phyloP scores from a whole-genome alignment of 2,797 vertebrate genomes.

The Onychomys leucogaster region DNA sequence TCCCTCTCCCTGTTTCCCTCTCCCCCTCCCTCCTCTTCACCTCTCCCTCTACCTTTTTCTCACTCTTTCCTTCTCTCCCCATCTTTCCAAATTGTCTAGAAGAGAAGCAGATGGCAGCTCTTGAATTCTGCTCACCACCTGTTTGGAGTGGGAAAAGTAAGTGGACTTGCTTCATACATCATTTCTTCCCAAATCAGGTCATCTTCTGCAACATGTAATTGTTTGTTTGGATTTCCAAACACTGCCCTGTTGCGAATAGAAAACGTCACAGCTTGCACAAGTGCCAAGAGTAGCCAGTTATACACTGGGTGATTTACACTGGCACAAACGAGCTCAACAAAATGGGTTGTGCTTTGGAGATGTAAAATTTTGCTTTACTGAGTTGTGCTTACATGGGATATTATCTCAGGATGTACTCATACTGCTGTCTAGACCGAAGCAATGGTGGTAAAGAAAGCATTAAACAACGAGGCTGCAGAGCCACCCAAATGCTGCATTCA shows the following conservation, averaged over 20 bases:
- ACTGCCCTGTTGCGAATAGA: background rate
- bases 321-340: constrained; percentile 9
- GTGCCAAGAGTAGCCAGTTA: constrained; percentile 39
- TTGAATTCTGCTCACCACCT: background rate
- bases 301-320: background rate
- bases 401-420: background rate
- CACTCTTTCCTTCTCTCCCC: background rate
- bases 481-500: background rate
- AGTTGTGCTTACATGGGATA: background rate
- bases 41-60: background rate
- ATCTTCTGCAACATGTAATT: background rate
- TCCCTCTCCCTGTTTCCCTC: background rate
- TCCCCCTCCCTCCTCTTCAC: background rate
- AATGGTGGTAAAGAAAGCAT: background rate
- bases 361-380: constrained; percentile 27
- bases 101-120: background rate
- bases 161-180: background rate
- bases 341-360: background rate
- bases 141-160: background rate
- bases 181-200: background rate
- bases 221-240: constrained; percentile 4
- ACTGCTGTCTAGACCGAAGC: background rate
- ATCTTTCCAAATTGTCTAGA: background rate
- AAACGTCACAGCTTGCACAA: background rate
- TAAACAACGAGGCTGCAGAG: background rate